Base-by-base conservation (phyloP, 2,797 vertebrate species). In the Kryptopterus vitreolus region DNA sequence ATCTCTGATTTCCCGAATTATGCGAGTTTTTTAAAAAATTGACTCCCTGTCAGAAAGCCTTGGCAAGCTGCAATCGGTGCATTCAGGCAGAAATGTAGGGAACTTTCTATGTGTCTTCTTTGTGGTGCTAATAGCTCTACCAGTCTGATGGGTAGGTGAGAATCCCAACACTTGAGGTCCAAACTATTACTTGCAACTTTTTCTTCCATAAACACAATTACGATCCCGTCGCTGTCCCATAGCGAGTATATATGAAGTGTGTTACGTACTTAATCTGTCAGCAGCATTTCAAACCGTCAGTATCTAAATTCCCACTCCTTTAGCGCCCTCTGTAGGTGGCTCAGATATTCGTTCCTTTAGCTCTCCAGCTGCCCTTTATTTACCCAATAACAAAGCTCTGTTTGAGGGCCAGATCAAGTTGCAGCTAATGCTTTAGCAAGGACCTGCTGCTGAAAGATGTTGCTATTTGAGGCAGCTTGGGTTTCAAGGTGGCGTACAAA, bases 401-500 rank as follows among this genome's bases (percentile, higher is more conserved):
- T 83, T 85, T 83, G 82, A 85, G 78, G 77, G 85, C 75, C 76
- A 76, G 86, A 86, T 87, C 86, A 53, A 82, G 81, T 87, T 87
- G 82, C 86, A 85, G 81, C 86, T 87, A 87, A 87, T 87, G 86
- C 85, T 85, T 83, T 79, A 84, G 86, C 85, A 86, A 86, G 83
- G 85, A 77, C 82, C 85, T 85, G 82, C 85, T 85, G 86, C 83
- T 87, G 86, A 87, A 84, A 86, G 86, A 87, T 84, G 73, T 83
- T 86, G 85, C 85, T 87, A 82, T 87, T 87, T 86, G 86, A 85
- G 78, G 81, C 76, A 59, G 86, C 85, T 87, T 83, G 78, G 85
- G 86, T 87, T 87, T 87, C 86, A 87, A 87, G 85, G 86, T 87
- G 82, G 75, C 77, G 83, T 83, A 87, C 85, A 87, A 87, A 86